Conservation (phyloP, 2,888 invertebrate genomes). For the Aphidius colemani region DNA sequence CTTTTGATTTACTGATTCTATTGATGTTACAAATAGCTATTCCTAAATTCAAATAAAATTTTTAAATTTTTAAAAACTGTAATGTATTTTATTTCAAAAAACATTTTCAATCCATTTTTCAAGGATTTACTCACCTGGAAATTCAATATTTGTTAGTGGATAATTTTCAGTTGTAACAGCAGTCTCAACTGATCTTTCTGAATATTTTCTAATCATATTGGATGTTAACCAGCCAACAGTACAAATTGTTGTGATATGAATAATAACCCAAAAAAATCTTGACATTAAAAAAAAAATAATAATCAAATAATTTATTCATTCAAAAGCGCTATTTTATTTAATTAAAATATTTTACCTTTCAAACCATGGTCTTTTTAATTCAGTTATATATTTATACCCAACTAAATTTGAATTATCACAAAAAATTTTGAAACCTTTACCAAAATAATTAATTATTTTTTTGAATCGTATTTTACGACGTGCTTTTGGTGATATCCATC, state of each 20-base stretch:
- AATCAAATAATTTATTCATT: neutral
- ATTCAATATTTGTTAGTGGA: slow-evolving; percentile 32
- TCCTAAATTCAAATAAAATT: slow-evolving; percentile 16
- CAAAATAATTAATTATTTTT: slow-evolving; percentile 20
- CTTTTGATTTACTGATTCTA: slow-evolving; percentile 35
- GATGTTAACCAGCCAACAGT: slow-evolving; percentile 25
- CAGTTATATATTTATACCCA: slow-evolving; percentile 44
- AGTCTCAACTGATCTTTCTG: slow-evolving; percentile 32
- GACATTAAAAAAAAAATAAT: slow-evolving; percentile 2
- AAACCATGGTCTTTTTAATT: slow-evolving; percentile 39
- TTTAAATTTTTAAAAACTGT: neutral
- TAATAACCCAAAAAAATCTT: slow-evolving; percentile 40
- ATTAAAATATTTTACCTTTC: slow-evolving; percentile 42
- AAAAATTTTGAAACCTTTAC: slow-evolving; percentile 38
- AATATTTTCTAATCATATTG: slow-evolving; percentile 29
- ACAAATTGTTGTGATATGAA: slow-evolving; percentile 30
- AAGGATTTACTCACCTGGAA: slow-evolving; percentile 40
- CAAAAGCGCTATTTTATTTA: too few relatives aligned
- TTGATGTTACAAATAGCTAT: slow-evolving; percentile 37
- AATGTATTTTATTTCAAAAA: neutral
- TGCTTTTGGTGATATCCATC: slow-evolving; percentile 20
- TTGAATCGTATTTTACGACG: slow-evolving; percentile 1
- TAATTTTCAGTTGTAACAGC: slow-evolving; percentile 34
- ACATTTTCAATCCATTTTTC: too few relatives aligned
- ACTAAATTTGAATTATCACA: slow-evolving; percentile 43